Conservation (phyloP, 2,888 invertebrate species). For the Maniola hyperantus region DNA sequence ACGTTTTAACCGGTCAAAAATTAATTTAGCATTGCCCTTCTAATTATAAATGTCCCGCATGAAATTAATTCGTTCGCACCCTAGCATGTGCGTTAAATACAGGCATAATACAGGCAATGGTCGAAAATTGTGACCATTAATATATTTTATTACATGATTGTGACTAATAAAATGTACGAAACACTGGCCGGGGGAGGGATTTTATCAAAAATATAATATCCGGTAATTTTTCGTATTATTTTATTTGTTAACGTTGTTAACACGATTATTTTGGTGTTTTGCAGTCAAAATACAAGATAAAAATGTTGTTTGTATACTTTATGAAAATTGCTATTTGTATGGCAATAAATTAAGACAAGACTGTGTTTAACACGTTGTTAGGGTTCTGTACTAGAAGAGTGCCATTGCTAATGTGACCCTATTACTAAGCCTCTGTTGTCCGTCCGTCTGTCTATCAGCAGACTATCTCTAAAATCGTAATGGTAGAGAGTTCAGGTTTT, state of each 20-base stretch:
- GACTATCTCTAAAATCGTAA: too few relatives aligned
- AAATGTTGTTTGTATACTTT: not conserved
- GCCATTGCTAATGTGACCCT: too few relatives aligned
- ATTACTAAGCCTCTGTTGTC: too few relatives aligned
- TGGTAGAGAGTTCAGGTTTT: too few relatives aligned
- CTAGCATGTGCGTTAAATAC: conserved; percentile 16
- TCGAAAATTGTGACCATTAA: conserved; percentile 19
- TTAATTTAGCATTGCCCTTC: conserved; percentile 23
- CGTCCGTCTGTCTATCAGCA: too few relatives aligned
- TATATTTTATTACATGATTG: conserved; percentile 24
- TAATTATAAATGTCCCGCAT: conserved; percentile 19
- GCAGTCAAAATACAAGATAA: not conserved
- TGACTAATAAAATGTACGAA: conserved; percentile 20
- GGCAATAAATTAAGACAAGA: not conserved
- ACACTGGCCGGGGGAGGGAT: conserved; percentile 1
- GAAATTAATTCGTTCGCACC: conserved; percentile 13
- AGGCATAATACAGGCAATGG: conserved; percentile 18
- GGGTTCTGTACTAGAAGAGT: too few relatives aligned
- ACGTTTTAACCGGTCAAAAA: conserved; percentile 11
- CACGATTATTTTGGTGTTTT: not conserved
- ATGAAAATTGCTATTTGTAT: not conserved
- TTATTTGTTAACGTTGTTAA: conserved; percentile 7
- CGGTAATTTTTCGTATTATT: not conserved
- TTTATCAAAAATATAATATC: conserved; percentile 15
- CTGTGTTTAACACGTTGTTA: too few relatives aligned